phyloP scores from a whole-genome alignment of 2,797 vertebrate genomes.

The Hydrocynus forskahlii region DNA sequence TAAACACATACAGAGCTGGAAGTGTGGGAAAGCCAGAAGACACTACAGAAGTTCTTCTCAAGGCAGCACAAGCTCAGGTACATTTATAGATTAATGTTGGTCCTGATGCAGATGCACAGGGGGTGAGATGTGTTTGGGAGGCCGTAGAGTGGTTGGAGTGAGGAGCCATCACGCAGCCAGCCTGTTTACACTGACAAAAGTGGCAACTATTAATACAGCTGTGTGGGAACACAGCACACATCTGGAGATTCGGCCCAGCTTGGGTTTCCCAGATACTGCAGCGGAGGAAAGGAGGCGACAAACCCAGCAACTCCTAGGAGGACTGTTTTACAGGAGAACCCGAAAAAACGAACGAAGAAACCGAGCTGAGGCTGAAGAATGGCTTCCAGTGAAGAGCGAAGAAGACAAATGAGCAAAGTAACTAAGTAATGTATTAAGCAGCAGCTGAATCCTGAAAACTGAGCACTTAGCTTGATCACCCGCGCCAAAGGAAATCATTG shows the following conservation, averaged over 20 bases:
- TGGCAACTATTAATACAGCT: constrained; percentile 42
- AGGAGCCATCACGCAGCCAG: constrained; percentile 17
- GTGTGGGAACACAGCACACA: constrained; percentile 23
- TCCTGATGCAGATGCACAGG: constrained; percentile 13
- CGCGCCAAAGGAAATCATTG: not conserved
- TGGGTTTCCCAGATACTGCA: constrained; percentile 20
- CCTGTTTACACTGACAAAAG: constrained; percentile 38
- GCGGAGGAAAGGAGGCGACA: constrained; percentile 18
- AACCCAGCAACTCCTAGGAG: not conserved
- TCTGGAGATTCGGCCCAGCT: not conserved
- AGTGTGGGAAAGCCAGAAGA: constrained; percentile 3
- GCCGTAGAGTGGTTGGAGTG: constrained; percentile 30
- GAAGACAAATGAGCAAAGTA: not conserved
- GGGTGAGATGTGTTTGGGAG: not conserved
- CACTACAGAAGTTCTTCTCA: not conserved
- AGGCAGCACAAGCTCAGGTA: not conserved
- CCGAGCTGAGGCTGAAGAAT: not conserved
- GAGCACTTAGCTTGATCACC: not conserved
- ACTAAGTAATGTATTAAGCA: not conserved
- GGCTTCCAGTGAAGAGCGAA: not conserved
- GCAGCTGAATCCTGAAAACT: not conserved
- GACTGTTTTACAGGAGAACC: constrained; percentile 19
- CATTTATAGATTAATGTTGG: constrained; percentile 15
- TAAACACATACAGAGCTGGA: constrained; percentile 19
- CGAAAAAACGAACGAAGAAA: too few relatives aligned